Percentiles rank a stretch among this genome's conserved stretches.
Evolutionary conservation across 2,113 vertebrate genomes (phyloP).

Genomic region (Motacilla alba): DNA sequence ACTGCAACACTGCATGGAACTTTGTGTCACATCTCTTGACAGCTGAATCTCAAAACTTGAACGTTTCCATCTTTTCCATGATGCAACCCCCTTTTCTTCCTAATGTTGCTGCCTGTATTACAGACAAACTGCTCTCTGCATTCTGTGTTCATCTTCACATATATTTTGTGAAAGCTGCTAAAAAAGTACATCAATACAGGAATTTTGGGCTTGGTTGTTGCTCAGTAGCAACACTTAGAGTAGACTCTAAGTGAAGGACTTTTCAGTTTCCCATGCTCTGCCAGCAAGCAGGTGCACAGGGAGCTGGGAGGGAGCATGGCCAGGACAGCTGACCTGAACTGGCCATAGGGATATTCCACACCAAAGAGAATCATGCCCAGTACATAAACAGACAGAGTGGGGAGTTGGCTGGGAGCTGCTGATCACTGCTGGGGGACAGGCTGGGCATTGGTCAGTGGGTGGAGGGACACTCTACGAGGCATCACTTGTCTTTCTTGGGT

Average conservation of each 20-base stretch:
- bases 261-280: not conserved
- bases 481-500: not conserved
- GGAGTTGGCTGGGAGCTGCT: not conserved
- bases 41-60: not conserved
- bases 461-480: not conserved
- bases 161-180: not conserved
- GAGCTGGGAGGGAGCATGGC: not conserved
- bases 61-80: not conserved
- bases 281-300: not conserved
- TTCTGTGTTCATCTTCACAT: not conserved
- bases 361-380: not conserved
- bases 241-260: not conserved
- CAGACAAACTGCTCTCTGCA: not conserved
- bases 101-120: not conserved
- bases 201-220: not conserved
- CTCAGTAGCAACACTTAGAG: not conserved
- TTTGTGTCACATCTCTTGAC: not conserved
- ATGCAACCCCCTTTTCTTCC: not conserved
- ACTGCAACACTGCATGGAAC: not conserved
- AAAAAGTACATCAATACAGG: not conserved
- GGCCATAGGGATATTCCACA: not conserved
- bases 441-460: not conserved
- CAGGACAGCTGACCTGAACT: not conserved
- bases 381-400: not conserved
- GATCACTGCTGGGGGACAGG: not conserved